Evolutionary conservation across 2,888 invertebrate genomes (phyloP).

Genomic region (Malthinus flaveolus): DNA sequence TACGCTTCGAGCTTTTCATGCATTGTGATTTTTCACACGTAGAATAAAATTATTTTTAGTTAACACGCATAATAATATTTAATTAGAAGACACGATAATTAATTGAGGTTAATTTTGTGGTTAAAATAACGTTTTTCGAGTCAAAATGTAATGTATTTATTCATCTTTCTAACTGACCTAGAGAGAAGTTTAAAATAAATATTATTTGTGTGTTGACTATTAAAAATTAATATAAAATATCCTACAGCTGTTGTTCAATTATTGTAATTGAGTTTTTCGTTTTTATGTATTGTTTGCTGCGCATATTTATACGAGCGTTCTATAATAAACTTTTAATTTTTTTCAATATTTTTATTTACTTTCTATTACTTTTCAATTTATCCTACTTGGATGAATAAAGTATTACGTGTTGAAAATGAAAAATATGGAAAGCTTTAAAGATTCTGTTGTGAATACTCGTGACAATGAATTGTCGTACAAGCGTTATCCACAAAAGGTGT

Average conservation of each 20-base stretch:
- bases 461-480: neutral
- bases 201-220: no score
- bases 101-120: neutral
- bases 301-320: conserved; percentile 10
- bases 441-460: neutral
- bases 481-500: no score
- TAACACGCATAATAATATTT: conserved; percentile 2
- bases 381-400: neutral
- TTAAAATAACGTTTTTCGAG: no score
- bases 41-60: conserved; percentile 1
- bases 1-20: conserved; percentile 6
- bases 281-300: conserved; percentile 2
- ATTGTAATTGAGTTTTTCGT: conserved; percentile 13
- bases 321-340: conserved; percentile 13
- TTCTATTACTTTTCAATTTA: conserved; percentile 3
- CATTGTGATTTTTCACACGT: conserved; percentile 3
- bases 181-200: no score
- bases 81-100: neutral
- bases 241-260: conserved; percentile 13
- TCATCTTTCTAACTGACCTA: no score
- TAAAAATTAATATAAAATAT: no score
- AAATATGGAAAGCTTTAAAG: neutral
- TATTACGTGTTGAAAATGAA: no score
- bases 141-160: no score
- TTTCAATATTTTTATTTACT: conserved; percentile 4